Evolutionary conservation across 1,140 invertebrate species (phyloP).

Genomic region (Campodea augens): DNA sequence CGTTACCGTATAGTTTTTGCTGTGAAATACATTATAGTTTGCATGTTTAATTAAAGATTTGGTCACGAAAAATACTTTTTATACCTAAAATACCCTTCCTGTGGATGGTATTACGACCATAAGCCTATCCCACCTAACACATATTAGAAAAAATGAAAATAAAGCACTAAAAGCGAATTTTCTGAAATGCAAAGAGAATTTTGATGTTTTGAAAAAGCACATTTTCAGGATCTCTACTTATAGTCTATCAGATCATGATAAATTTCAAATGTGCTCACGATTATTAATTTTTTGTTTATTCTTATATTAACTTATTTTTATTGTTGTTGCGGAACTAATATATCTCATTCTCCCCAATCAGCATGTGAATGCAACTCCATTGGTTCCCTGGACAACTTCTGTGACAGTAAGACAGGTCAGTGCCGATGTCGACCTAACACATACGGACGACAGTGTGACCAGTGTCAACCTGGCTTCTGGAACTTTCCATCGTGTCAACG

Average conservation of each 20-base stretch:
- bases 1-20: too few relatives aligned
- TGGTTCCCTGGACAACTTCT: constrained; percentile 87
- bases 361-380: constrained; percentile 91
- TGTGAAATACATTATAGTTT: too few relatives aligned
- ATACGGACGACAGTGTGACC: constrained; percentile 79
- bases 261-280: background rate
- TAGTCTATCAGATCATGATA: background rate
- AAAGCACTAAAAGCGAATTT: too few relatives aligned
- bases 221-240: too few relatives aligned
- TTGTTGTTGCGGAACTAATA: background rate
- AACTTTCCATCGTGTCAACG: constrained; percentile 86
- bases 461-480: constrained; percentile 88
- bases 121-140: too few relatives aligned
- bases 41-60: too few relatives aligned
- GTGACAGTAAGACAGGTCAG: constrained; percentile 76
- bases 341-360: constrained; percentile 15
- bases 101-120: too few relatives aligned
- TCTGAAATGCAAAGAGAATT: too few relatives aligned
- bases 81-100: too few relatives aligned
- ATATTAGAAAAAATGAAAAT: too few relatives aligned
- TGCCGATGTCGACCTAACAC: constrained; percentile 88
- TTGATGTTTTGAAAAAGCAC: too few relatives aligned
- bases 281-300: constrained; percentile 8
- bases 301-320: constrained; percentile 6
- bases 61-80: too few relatives aligned